A percentile compares a stretch with the other conserved stretches of the same genome.
Evolutionary conservation across 2,888 invertebrate genomes (phyloP).

Genomic region (Polia nebulosa): DNA sequence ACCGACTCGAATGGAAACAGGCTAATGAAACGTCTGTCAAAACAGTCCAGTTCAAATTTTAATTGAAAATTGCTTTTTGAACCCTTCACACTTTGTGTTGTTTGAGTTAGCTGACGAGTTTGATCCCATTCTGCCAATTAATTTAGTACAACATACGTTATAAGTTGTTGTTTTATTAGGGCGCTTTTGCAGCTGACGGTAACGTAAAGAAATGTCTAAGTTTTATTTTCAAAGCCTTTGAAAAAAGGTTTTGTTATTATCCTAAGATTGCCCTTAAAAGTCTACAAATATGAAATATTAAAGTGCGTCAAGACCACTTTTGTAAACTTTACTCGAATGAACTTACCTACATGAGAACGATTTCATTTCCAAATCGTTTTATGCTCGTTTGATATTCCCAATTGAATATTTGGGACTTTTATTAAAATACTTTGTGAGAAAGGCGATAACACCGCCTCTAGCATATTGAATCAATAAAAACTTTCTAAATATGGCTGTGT

Average conservation of each 20-base stretch:
- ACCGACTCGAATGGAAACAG: slow-evolving; percentile 77
- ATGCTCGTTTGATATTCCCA: slow-evolving; percentile 45
- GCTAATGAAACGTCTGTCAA: slow-evolving; percentile 90
- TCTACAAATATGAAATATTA: slow-evolving; percentile 7
- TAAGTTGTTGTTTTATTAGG: slow-evolving; percentile 37
- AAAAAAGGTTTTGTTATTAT: slow-evolving; percentile 3
- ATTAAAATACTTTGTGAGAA: slow-evolving; percentile 64
- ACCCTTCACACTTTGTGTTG: slow-evolving; percentile 75
- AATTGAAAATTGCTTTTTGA: slow-evolving; percentile 86
- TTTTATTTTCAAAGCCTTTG: slow-evolving; percentile 18
- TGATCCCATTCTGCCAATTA: slow-evolving; percentile 54
- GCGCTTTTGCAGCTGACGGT: slow-evolving; percentile 6
- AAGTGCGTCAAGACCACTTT: slow-evolving; percentile 8
- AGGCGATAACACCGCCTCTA: slow-evolving; percentile 30
- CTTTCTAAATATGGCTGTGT: slow-evolving; percentile 59
- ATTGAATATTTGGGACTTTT: slow-evolving; percentile 53
- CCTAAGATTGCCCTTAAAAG: neutral
- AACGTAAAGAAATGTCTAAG: neutral
- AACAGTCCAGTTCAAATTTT: slow-evolving; percentile 81
- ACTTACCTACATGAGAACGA: slow-evolving; percentile 27
- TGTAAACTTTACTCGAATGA: slow-evolving; percentile 3
- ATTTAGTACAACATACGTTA: slow-evolving; percentile 45
- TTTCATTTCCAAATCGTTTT: slow-evolving; percentile 43
- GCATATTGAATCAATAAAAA: slow-evolving; percentile 62
- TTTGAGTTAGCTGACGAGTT: slow-evolving; percentile 66